phyloP scores from a whole-genome alignment of 2,888 invertebrate genomes.

The Hemicrepidius hirtus region DNA sequence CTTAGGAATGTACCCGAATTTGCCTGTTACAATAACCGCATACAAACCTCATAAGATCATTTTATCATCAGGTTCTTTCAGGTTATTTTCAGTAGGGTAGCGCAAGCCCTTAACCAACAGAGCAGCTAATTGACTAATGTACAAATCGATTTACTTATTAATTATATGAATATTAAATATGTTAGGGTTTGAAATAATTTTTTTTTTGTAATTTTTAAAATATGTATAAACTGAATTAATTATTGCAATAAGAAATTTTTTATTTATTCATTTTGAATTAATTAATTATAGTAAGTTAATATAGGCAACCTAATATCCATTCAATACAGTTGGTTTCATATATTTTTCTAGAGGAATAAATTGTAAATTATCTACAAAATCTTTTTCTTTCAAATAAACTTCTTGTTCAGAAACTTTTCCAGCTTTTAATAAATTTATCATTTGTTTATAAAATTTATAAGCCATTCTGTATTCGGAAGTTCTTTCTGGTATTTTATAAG shows the following conservation, averaged over 20 bases:
- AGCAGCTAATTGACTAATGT: slow-evolving; percentile 14
- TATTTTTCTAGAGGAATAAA: slow-evolving; percentile 5
- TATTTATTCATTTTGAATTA: slow-evolving; percentile 14
- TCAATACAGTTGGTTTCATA: slow-evolving; percentile 12
- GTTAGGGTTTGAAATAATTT: slow-evolving; percentile 12
- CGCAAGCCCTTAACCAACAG: slow-evolving; percentile 11
- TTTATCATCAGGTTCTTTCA: too few species aligned
- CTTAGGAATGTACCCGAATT: too few species aligned
- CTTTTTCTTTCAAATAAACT: slow-evolving; percentile 4
- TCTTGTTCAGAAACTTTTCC: slow-evolving; percentile 2
- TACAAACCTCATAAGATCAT: too few species aligned
- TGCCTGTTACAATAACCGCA: too few species aligned
- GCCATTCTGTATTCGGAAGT: neutral
- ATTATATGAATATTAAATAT: slow-evolving; percentile 12
- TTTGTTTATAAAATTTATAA: slow-evolving; percentile 9
- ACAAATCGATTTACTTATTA: slow-evolving; percentile 11
- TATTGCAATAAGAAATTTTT: slow-evolving; percentile 5
- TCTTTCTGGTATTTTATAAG: slow-evolving; percentile 1
- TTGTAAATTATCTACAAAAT: slow-evolving; percentile 1
- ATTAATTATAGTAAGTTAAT: neutral
- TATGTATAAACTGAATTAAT: too few species aligned
- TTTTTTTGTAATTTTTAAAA: neutral
- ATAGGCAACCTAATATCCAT: slow-evolving; percentile 9
- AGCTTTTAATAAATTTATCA: slow-evolving; percentile 6
- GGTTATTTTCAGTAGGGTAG: too few species aligned